A percentile compares a stretch with the other conserved stretches of the same genome.
Evolutionary conservation across 2,797 vertebrate genomes (phyloP).

Genomic region (Anguilla pacifica): DNA sequence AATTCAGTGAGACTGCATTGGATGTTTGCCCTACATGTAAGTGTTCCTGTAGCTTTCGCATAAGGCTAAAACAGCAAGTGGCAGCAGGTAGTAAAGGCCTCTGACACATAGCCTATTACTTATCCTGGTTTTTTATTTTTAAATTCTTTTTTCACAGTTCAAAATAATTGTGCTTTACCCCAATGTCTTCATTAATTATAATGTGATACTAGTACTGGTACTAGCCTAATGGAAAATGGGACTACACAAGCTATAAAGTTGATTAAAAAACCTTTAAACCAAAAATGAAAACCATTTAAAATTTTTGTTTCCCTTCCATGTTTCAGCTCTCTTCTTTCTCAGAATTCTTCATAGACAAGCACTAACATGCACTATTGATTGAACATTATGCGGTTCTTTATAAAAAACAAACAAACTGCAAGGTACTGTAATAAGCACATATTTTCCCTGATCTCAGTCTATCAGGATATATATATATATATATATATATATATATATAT

Average conservation of each 20-base stretch:
- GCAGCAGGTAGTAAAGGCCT: background rate
- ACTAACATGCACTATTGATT: background rate
- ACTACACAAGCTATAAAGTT: background rate
- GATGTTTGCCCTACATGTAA: background rate
- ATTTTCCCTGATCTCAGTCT: background rate
- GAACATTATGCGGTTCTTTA: background rate
- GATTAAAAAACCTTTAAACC: background rate
- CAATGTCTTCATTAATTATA: background rate
- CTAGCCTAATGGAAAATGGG: background rate
- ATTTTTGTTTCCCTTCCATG: background rate
- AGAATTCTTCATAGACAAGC: background rate
- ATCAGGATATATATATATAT: background rate
- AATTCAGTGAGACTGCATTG: background rate
- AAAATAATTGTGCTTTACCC: background rate
- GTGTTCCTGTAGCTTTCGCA: background rate
- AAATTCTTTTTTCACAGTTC: background rate
- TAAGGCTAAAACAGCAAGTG: background rate
- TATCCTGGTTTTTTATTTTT: background rate
- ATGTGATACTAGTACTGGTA: background rate
- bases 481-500: background rate
- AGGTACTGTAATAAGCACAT: background rate
- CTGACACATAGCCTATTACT: background rate
- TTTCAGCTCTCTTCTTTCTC: background rate
- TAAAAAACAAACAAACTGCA: background rate
- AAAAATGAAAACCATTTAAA: background rate